Conservation (phyloP, 2,113 vertebrate species). For the Apteryx owenii region DNA sequence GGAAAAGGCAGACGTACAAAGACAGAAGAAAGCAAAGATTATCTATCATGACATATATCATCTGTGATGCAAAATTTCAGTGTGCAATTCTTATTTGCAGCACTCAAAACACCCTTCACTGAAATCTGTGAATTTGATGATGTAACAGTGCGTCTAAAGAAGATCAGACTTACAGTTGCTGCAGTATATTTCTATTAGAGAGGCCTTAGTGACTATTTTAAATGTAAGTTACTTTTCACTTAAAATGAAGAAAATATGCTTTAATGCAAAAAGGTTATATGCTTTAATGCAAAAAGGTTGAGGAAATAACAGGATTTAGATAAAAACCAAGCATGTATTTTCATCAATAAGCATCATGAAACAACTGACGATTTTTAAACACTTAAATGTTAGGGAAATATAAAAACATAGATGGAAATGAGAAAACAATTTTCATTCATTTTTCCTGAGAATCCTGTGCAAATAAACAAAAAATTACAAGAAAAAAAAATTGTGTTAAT, state of each 20-base stretch:
- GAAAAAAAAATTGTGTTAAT: neutral
- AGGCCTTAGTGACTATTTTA: neutral
- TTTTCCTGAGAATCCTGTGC: neutral
- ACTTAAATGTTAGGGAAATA: slow-evolving; percentile 17
- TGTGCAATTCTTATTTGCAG: neutral
- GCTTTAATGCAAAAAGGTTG: neutral
- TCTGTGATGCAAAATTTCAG: neutral
- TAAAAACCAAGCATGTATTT: neutral
- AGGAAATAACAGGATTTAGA: slow-evolving; percentile 23
- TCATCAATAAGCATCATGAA: neutral
- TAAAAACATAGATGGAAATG: neutral
- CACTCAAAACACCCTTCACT: neutral
- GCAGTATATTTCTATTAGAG: neutral
- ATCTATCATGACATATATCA: neutral
- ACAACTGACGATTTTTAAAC: neutral
- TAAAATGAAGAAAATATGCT: slow-evolving; percentile 38
- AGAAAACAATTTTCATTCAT: neutral
- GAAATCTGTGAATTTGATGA: neutral
- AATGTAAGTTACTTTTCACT: neutral
- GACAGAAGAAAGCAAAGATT: neutral
- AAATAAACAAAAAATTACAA: neutral
- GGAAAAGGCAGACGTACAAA: neutral
- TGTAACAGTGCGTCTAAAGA: neutral
- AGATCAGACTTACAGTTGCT: neutral
- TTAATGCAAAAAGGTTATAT: neutral